A percentile compares a stretch with the other conserved stretches of the same genome.
These are phyloP conservation scores for Mya arenaria DNA, from an alignment of 1,140 invertebrate genomes.

Conservation along the genomic window DNA sequence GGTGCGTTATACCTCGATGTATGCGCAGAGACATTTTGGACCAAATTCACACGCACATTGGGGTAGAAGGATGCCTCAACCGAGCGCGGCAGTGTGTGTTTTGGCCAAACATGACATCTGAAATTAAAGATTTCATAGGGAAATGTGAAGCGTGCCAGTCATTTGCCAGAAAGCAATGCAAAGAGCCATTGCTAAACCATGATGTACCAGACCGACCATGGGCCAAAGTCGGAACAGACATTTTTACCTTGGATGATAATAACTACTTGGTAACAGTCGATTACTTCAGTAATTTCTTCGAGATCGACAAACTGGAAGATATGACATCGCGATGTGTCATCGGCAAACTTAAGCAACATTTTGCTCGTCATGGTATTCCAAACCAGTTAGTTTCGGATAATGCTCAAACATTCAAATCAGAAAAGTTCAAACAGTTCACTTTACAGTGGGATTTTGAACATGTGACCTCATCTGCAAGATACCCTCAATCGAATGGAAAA, in stretches of 20 bases:
- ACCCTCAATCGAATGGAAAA: slow-evolving; percentile 61
- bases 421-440: slow-evolving; percentile 55
- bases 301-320: slow-evolving; percentile 50
- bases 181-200: slow-evolving; percentile 34
- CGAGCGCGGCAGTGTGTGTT: slow-evolving; percentile 52
- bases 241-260: slow-evolving; percentile 56
- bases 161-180: slow-evolving; percentile 14
- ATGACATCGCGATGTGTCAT: slow-evolving; percentile 51
- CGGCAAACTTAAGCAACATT: slow-evolving; percentile 42
- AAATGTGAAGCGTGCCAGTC: slow-evolving; percentile 46
- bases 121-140: slow-evolving; percentile 39
- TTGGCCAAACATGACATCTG: slow-evolving; percentile 52
- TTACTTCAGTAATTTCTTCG: slow-evolving; percentile 59
- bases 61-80: slow-evolving; percentile 53
- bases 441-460: slow-evolving; percentile 63
- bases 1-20: slow-evolving; percentile 18
- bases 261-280: slow-evolving; percentile 61
- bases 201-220: slow-evolving; percentile 30
- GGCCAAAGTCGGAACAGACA: slow-evolving; percentile 55
- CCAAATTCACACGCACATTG: slow-evolving; percentile 54
- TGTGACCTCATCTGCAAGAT: slow-evolving; percentile 47
- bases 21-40: slow-evolving; percentile 32
- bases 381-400: slow-evolving; percentile 52
- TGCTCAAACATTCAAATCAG: slow-evolving; percentile 58
- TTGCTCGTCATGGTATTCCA: slow-evolving; percentile 61